Conservation (phyloP, 2,888 invertebrate species). For the Monoplex corrugatus region DNA sequence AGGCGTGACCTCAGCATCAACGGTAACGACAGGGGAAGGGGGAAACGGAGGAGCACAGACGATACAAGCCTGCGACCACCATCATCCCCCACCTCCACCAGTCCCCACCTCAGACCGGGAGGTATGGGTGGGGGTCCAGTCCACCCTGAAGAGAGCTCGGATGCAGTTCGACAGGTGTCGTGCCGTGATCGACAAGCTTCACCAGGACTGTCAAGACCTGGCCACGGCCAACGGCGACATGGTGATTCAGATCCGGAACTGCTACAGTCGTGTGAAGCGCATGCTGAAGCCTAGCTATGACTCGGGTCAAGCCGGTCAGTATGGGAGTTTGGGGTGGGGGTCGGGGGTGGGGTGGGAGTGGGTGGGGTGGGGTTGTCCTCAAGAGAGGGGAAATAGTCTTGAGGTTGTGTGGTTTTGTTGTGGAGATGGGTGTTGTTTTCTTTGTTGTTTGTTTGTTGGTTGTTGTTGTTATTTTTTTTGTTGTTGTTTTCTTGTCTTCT, state of each 20-base stretch:
- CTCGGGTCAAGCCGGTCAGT: background rate
- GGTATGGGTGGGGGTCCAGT: slow-evolving; percentile 61
- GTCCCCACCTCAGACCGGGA: slow-evolving; percentile 30
- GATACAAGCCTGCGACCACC: background rate
- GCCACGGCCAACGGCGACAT: slow-evolving; percentile 65
- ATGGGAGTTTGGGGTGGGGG: background rate
- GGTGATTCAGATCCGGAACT: slow-evolving; percentile 61
- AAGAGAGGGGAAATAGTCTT: background rate
- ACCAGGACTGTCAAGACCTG: slow-evolving; percentile 64
- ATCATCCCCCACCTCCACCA: background rate
- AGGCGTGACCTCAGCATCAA: background rate
- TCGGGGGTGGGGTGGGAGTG: background rate
- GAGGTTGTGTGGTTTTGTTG: background rate
- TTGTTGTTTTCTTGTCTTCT: too few relatives aligned
- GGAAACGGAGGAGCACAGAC: background rate
- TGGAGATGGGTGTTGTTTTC: too few relatives aligned
- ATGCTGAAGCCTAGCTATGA: background rate
- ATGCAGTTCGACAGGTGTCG: slow-evolving; percentile 61
- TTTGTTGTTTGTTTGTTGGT: slow-evolving; percentile 5
- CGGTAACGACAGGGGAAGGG: background rate
- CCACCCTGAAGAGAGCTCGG: slow-evolving; percentile 58
- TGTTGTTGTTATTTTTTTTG: too few relatives aligned
- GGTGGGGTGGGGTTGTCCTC: background rate
- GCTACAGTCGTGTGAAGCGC: slow-evolving; percentile 60
- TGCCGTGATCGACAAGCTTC: slow-evolving; percentile 65